These are phyloP conservation scores for Drosophila aldrichi DNA, from an alignment of 2,888 invertebrate genomes.

Conservation along the genomic window DNA sequence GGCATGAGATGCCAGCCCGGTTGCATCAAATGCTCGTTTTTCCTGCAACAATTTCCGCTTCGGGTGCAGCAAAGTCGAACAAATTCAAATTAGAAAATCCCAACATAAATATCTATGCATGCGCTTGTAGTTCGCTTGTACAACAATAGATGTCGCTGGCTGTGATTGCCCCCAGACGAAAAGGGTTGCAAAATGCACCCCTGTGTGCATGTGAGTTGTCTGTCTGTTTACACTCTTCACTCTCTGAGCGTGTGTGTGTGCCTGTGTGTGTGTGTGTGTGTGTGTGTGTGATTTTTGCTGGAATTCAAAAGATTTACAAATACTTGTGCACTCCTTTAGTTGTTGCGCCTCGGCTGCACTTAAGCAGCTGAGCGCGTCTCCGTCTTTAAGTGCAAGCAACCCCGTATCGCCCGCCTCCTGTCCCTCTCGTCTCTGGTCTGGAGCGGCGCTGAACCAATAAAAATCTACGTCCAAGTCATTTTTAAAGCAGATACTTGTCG, in stretches of 20 bases:
- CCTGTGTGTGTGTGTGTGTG: constrained; percentile 49
- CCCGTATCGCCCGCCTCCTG: constrained; percentile 35
- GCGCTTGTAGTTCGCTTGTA: constrained; percentile 62
- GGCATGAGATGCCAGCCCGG: constrained; percentile 30
- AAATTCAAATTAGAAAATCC: constrained; percentile 79
- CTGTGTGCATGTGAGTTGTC: constrained; percentile 32
- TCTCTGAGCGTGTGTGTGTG: constrained; percentile 33
- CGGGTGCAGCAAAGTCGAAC: constrained; percentile 70
- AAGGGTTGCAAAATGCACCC: constrained; percentile 81
- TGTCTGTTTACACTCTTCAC: constrained; percentile 18
- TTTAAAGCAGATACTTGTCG: constrained; percentile 73
- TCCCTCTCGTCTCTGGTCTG: constrained; percentile 33
- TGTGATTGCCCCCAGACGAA: constrained; percentile 63
- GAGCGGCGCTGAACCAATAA: constrained; percentile 78
- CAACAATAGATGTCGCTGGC: constrained; percentile 77
- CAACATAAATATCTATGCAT: constrained; percentile 76
- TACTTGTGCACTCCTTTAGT: constrained; percentile 70
- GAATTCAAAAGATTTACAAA: constrained; percentile 81
- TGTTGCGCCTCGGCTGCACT: constrained; percentile 70
- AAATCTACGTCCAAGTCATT: constrained; percentile 72
- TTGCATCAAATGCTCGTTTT: constrained; percentile 61
- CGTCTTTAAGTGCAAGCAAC: constrained; percentile 66
- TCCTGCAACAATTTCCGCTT: constrained; percentile 77
- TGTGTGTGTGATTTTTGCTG: constrained; percentile 65
- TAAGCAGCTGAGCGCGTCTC: constrained; percentile 57